Percentiles rank a stretch among this genome's conserved stretches.
Conservation (phyloP, 2,888 invertebrate species). For the Cryptocephalus primarius region DNA sequence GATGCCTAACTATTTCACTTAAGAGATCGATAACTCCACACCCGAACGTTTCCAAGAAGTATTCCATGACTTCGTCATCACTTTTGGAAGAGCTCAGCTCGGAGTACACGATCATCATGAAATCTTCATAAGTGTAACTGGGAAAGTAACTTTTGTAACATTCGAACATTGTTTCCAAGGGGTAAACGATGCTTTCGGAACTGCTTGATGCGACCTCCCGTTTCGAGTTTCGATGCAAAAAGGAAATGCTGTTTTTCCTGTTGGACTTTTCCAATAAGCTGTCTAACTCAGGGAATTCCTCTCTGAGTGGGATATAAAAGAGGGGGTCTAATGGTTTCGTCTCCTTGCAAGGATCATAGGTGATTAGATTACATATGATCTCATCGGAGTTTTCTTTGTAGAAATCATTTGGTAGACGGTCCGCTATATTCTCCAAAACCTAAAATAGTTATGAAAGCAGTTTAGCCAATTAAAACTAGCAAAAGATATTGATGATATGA, state of each 20-base stretch:
- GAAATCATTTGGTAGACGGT: slow-evolving; percentile 18
- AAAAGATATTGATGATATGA: background rate
- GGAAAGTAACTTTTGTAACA: slow-evolving; percentile 20
- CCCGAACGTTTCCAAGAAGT: slow-evolving; percentile 81
- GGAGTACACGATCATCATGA: slow-evolving; percentile 19
- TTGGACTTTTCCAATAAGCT: slow-evolving; percentile 12
- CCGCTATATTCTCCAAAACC: slow-evolving; percentile 18
- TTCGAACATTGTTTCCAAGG: slow-evolving; percentile 21
- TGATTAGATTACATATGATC: slow-evolving; percentile 1
- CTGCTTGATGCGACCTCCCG: slow-evolving; percentile 3
- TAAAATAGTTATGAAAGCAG: slow-evolving; percentile 4
- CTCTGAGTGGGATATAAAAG: slow-evolving; percentile 22
- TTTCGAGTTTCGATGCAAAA: slow-evolving; percentile 15
- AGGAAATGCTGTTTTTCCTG: slow-evolving; percentile 15
- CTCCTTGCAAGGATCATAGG: slow-evolving; percentile 7
- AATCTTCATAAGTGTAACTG: slow-evolving; percentile 23
- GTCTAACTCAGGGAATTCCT: slow-evolving; percentile 20
- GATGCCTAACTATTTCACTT: slow-evolving; percentile 29
- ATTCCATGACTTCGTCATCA: slow-evolving; percentile 58
- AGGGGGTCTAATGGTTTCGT: slow-evolving; percentile 14
- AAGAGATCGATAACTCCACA: slow-evolving; percentile 50
- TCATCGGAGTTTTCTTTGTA: slow-evolving; percentile 8
- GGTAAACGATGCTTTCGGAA: slow-evolving; percentile 9
- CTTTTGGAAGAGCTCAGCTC: slow-evolving; percentile 24
- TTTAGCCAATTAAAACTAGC: background rate